Evolutionary conservation across 2,113 vertebrate genomes (phyloP).

Genomic region (Bos indicus): DNA sequence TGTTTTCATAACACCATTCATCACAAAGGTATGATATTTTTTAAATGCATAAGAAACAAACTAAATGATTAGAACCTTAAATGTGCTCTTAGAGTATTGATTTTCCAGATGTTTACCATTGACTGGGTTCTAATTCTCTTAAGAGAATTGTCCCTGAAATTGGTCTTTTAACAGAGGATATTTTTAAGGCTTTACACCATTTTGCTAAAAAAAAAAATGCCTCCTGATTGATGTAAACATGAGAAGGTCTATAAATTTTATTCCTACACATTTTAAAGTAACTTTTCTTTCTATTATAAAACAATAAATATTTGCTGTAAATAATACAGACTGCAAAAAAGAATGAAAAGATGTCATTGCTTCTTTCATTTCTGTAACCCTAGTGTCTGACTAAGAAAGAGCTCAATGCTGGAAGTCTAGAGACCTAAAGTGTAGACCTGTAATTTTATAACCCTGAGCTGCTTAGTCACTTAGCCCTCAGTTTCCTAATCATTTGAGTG

Average conservation of each 20-base stretch:
- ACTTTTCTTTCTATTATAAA: neutral
- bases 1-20: constrained; percentile 98
- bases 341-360: neutral
- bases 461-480: neutral
- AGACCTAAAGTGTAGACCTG: neutral
- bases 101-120: neutral
- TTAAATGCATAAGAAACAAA: neutral
- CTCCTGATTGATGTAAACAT: neutral
- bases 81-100: neutral
- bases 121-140: constrained; percentile 10
- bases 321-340: neutral
- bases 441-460: neutral
- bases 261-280: constrained; percentile 11
- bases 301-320: neutral
- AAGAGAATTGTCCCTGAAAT: constrained; percentile 21
- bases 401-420: neutral
- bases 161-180: neutral
- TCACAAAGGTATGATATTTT: constrained; percentile 89
- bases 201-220: neutral
- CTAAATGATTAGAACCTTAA: constrained; percentile 13
- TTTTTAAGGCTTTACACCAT: constrained; percentile 13
- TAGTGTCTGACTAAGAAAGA: neutral
- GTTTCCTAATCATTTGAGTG: neutral
- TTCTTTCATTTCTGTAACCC: neutral
- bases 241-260: neutral